Base-by-base conservation (phyloP, 1,140 invertebrate species). In the Lordiphosa mommai region DNA sequence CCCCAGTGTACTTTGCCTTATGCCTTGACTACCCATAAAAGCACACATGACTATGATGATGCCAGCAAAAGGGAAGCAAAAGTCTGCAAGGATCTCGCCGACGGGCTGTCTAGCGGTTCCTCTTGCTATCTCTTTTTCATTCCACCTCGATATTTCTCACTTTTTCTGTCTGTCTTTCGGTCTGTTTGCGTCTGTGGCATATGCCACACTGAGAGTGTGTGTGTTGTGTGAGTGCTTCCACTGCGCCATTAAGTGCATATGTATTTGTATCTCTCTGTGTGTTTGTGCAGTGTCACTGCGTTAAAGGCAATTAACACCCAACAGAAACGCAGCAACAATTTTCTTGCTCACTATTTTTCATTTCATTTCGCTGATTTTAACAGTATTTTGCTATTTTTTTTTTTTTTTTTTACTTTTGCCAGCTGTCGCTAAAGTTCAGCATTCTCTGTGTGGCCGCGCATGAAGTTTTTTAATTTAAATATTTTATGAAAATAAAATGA, bases 301-400 rank as follows among this genome's bases (percentile, higher is more conserved):
- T 74, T 76, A 74, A 74, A 76, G 72, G 72, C 72, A 74, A 74
- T 74, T 74, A 74, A 74, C 72, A 74, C 72, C 60, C 72, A 49
- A 33, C 44, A 47, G 30, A 47, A 47, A 47, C 14, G 29, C 36
- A 33, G 58, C 51, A 63, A 57, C 60, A 61, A 61, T 61, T 56
- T 56, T 41, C 27, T 14, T 12, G 23, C 33, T 29, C 20, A 57
- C 52, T 67, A 57, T 67, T 67, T 65, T 67, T 67, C 63, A 67
- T 61, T 61, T 48, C 16, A 43, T 43, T 43, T 43, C 40, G 40
- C 20, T 27, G 40, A 61, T 61, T 56, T 56, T 48, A 13, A 17
- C 12, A 55, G 44, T 58, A 43, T 58, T 67, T 65, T 67, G 58
- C 38, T 32, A 57, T 66, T 66, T 59, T 67, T 12, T 56, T 65